A percentile compares a stretch with the other conserved stretches of the same genome.
phyloP scores from a whole-genome alignment of 2,888 invertebrate species.

The Thereva unica region DNA sequence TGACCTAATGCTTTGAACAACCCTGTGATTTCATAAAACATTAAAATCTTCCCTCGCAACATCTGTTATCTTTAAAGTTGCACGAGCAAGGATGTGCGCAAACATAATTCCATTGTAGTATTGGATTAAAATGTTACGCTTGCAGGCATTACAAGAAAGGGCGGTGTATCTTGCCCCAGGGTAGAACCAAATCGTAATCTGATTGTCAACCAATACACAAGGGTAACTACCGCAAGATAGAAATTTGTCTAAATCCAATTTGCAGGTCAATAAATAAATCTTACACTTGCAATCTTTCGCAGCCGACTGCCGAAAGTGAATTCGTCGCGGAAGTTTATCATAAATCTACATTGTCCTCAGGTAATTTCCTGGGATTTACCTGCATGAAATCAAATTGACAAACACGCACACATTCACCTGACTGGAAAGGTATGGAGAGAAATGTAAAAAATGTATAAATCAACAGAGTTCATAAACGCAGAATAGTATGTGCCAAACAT shows the following conservation, averaged over 20 bases:
- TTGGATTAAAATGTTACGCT: conserved; percentile 22
- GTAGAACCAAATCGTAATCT: conserved; percentile 1
- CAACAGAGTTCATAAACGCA: too few relatives aligned
- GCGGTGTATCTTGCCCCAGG: not conserved
- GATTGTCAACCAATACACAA: not conserved
- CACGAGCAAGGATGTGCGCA: too few relatives aligned
- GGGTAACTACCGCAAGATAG: not conserved
- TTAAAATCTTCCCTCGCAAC: too few relatives aligned
- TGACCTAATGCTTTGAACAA: too few relatives aligned
- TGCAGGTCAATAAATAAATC: conserved; percentile 29
- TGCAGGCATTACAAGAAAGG: not conserved
- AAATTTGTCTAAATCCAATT: conserved; percentile 31
- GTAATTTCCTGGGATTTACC: too few relatives aligned
- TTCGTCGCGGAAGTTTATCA: not conserved
- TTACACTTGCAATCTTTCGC: conserved; percentile 1
- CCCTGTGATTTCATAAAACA: too few relatives aligned
- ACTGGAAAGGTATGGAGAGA: too few relatives aligned
- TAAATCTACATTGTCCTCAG: not conserved
- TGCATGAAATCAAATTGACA: too few relatives aligned
- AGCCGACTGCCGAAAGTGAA: conserved; percentile 4
- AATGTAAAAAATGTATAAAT: too few relatives aligned
- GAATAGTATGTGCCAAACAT: too few relatives aligned
- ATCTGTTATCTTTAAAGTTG: too few relatives aligned
- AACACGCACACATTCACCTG: too few relatives aligned
- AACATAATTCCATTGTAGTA: not conserved